Base-by-base conservation (phyloP, 2,888 invertebrate genomes). In the Maniola hyperantus region DNA sequence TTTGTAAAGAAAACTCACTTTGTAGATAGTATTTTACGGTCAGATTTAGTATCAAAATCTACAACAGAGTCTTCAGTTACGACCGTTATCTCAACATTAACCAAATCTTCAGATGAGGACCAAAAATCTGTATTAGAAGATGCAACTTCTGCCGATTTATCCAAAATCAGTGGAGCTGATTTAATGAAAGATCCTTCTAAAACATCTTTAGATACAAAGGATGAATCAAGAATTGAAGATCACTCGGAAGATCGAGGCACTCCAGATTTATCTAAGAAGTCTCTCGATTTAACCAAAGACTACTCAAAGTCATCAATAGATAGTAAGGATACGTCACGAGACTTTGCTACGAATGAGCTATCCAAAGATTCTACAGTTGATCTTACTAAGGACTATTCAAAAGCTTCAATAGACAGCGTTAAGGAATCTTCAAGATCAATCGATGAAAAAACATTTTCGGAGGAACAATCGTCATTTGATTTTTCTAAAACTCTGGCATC, bases 311-410 rank as follows among this genome's bases (percentile, higher is more conserved):
- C 92, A 18, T 92, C 92, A 36, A 91, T 92, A 53, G 92, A 92
- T 69, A 92, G 92, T 73, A 92, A 92, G 80, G 92, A 92, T 69
- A 92, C 92, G 0, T 92, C 92, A 1, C 82, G 90, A 78, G 92
- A 92, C 77, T 91, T 92, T 79, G 91, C 92, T 13, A 91, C 92
- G 13, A 92, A 92, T 74, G 92, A 92, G 73, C 68, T 92, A 50
- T 92, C 92, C 4, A 92, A 92, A 80, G 92, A 92, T 73, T 92
- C 92, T n/a, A 92, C 92, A 1, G 85, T 88, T 42, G 92, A 92
- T 67, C 79, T 92, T 65, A 84, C 86, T 0, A 91, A 91, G 79
- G 91, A 92, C 66, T 89, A 82, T 73, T 90, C 92, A 1, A 92
- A 91, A 73, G 87, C 84, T n/a, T 92, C 92, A 0, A 82, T 89